Base-by-base conservation (phyloP, 64 coral and sea anemone genomes). In the Pocillopora verrucosa region DNA sequence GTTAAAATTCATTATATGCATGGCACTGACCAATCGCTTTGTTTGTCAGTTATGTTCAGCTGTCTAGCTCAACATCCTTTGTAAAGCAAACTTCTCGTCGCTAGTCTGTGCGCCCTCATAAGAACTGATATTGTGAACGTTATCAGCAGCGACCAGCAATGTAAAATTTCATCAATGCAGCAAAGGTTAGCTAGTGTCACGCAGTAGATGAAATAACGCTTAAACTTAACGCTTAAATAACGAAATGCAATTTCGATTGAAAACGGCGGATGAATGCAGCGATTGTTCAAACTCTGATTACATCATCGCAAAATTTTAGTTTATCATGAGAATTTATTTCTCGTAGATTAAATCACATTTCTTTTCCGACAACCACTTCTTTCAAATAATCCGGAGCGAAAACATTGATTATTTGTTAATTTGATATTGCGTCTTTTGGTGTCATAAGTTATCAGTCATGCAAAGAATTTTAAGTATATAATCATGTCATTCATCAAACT, bases 1-100 rank as follows among this genome's bases (percentile, higher is more conserved):
- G 13, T 85, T 85, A 72, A 58, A 85, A n/a, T 85, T 85, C 36
- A 85, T 85, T 63, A 85, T 67, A 65, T 63, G 37, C 65, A 11
- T 35, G 6, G 61, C 11, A 9, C 15, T 67, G 16, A 15, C 80
- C 34, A 19, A 0, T 62, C 10, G 1, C 45, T 45, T 7, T 65
- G 61, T 13, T 72, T 72, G 37, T 22, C 82, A 85, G 70, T 10
- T 25, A 37, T 72, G 72, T 22, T 56, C 82, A 16, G 64, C 64
- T 85, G 63, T 15, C 80, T 17, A 60, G 4, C 5, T 3, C 13
- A 60, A 7, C 60, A 37, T 67, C 34, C 36, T 51, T 12, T 51
- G 68, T 26, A 57, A 56, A 56, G 63, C 25, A 63, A 85, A 72
- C 17, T 41, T 41, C 26, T 57, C 82, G 64, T 25, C 82, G 63